Base-by-base conservation (phyloP, 2,888 invertebrate genomes). In the Camptogramma bilineatum region DNA sequence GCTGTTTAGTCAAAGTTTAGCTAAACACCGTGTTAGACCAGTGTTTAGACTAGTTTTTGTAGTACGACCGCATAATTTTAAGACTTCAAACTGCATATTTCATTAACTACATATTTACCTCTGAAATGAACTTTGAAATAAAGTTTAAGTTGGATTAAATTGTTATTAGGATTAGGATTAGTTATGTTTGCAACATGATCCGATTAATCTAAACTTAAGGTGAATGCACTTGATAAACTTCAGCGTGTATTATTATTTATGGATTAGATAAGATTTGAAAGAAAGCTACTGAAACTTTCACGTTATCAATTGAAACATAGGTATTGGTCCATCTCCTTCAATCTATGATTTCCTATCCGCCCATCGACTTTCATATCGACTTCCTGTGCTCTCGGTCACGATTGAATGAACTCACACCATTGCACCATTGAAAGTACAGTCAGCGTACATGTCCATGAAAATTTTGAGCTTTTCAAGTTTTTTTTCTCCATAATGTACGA, bases 331-430 rank as follows among this genome's bases (percentile, higher is more conserved):
- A 58, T 7, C 54, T 57, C 52, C n/a, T 53, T 21, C 16, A 51
- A 31, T 44, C 19, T 48, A 61, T 67, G 64, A 44, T 61, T 51
- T 54, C 67, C 64, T 67, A 21, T 24, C 17, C 51, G 47, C 34
- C 16, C 13, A 51, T n/a, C 52, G 47, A 42, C 18, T 62, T 28
- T 57, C 7, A 13, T 62, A 66, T 59, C 54, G 65, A 61, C 65
- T 61, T 60, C 56, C 61, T 65, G 65, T 18, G 54, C 65, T 62
- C 57, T 58, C 17, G 31, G 47, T 58, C 54, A 58, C 28, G 28
- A 5, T 4, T 52, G 50, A 62, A 65, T 62, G 54, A 60, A 60
- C 34, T 19, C 16, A 52, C 46, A 55, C 54, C n/a, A 44, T 34
- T 39, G 2, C 42, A 24, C 7, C 46, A 34, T 7, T 17, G 8